phyloP scores from a whole-genome alignment of 1,140 invertebrate genomes.

The Nautilus pompilius region DNA sequence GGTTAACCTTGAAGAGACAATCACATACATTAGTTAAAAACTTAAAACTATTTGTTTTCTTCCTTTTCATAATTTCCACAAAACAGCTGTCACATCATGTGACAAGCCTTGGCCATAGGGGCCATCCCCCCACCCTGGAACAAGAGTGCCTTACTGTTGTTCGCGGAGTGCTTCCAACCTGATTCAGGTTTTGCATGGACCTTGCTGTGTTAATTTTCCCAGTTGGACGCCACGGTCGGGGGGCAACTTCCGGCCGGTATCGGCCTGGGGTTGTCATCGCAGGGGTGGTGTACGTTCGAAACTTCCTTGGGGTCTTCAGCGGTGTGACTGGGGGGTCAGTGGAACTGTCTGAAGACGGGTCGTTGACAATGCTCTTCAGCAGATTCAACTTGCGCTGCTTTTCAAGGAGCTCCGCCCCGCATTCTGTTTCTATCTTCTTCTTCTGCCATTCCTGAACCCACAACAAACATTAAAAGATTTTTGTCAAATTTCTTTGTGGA shows the following conservation, averaged over 20 bases:
- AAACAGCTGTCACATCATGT: too few relatives aligned
- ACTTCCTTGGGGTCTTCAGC: constrained; percentile 29
- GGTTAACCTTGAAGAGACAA: background rate
- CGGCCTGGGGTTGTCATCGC: constrained; percentile 17
- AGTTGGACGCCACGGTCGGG: constrained; percentile 16
- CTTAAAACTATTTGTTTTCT: too few relatives aligned
- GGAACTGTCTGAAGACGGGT: constrained; percentile 13
- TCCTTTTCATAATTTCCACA: too few relatives aligned
- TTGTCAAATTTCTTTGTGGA: background rate
- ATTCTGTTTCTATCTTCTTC: constrained; percentile 36
- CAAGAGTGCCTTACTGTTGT: constrained; percentile 1
- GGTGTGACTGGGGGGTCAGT: constrained; percentile 9
- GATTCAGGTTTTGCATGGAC: constrained; percentile 28
- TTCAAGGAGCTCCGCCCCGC: constrained; percentile 32
- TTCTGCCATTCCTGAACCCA: constrained; percentile 36
- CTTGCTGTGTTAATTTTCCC: constrained; percentile 19
- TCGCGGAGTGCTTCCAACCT: constrained; percentile 12
- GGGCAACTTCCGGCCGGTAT: constrained; percentile 21
- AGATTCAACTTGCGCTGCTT: constrained; percentile 44
- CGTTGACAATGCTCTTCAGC: constrained; percentile 40
- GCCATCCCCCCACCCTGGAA: constrained; percentile 1
- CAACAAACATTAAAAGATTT: background rate
- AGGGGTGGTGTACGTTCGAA: constrained; percentile 45
- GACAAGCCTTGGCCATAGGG: too few relatives aligned
- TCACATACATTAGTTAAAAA: background rate